Base-by-base conservation (phyloP, 2,113 vertebrate genomes). In the Egretta garzetta region DNA sequence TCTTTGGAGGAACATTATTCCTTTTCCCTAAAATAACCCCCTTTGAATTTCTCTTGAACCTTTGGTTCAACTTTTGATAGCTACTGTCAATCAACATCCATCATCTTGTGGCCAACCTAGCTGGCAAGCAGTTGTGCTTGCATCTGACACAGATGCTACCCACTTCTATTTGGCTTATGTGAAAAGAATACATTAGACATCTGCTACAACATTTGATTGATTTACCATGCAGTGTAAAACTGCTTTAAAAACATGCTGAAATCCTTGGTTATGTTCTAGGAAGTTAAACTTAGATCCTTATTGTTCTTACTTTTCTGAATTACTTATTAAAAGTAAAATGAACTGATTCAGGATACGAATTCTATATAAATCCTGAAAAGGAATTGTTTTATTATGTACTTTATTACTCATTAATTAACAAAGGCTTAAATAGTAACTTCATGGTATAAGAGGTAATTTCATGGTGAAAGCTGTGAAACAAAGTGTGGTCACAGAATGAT, bases 101-200 rank as follows among this genome's bases (percentile, higher is more conserved):
- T 62, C 55, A 60, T 76, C 32, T 59, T 14, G 3, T 76, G 55
- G 67, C 68, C n/a, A 58, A 8, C 59, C 8, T 80, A 41, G 62
- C 90, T 95, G 92, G 75, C 76, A 87, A 92, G 77, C 43, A 94
- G 74, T 50, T 89, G 39, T 67, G 63, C 79, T 93, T 82, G 35
- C 62, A 49, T 91, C 79, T 84, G 79, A 93, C 84, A 74, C 76
- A 71, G 62, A 93, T 91, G 86, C 64, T 88, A 45, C 79, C 47
- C 45, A 35, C 58, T 94, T 90, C 90, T 76, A 3, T 91, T 86
- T 92, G 73, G 64, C 62, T 89, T 68, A 63, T 80, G 50, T 62
- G 43, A 85, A 87, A 91, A 74, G 85, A 96, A 95, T 94, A 68
- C 30, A 80, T 94, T 84, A 90, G 93, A 70, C 89, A 95, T 96